phyloP scores from a whole-genome alignment of 37 sponge, comb jelly and placozoan genomes.

The Halichondria panicea region DNA sequence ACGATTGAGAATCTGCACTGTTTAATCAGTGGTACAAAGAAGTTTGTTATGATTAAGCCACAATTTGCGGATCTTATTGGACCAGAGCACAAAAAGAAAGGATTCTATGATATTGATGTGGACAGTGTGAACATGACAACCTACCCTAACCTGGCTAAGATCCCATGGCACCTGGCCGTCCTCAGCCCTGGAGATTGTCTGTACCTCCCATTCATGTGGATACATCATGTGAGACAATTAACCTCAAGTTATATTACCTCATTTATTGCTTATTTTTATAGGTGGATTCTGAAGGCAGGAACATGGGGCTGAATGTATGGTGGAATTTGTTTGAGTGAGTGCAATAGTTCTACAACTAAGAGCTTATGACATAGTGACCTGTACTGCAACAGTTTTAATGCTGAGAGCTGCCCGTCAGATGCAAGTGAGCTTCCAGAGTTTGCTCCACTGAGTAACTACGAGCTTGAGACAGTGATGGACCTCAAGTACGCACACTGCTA shows the following conservation, averaged over 20 bases:
- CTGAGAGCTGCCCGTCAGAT: constrained; percentile 3
- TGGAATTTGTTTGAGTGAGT: constrained; percentile 58
- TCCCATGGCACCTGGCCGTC: constrained; percentile 64
- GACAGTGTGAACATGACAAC: constrained; percentile 71
- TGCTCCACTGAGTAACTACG: constrained; percentile 8
- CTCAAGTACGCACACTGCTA: constrained; percentile 13
- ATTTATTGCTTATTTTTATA: background rate
- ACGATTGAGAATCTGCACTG: constrained; percentile 75
- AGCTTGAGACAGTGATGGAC: constrained; percentile 23
- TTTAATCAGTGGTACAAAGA: constrained; percentile 65
- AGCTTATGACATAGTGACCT: too few relatives aligned
- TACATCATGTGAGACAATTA: constrained; percentile 64
- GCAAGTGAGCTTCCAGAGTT: constrained; percentile 20
- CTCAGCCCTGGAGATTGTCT: constrained; percentile 73
- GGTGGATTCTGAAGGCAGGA: constrained; percentile 51
- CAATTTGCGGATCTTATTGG: constrained; percentile 55
- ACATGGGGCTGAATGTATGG: constrained; percentile 73
- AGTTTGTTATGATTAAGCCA: constrained; percentile 66
- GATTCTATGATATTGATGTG: constrained; percentile 69
- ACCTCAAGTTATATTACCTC: background rate
- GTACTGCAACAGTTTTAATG: constrained; percentile 42
- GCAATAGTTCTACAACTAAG: too few relatives aligned
- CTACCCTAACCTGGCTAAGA: constrained; percentile 46
- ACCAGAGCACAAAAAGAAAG: constrained; percentile 51
- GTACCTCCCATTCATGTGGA: constrained; percentile 63